Base-by-base conservation (phyloP, 2,797 vertebrate species). In the Philypnodon macrostomus region DNA sequence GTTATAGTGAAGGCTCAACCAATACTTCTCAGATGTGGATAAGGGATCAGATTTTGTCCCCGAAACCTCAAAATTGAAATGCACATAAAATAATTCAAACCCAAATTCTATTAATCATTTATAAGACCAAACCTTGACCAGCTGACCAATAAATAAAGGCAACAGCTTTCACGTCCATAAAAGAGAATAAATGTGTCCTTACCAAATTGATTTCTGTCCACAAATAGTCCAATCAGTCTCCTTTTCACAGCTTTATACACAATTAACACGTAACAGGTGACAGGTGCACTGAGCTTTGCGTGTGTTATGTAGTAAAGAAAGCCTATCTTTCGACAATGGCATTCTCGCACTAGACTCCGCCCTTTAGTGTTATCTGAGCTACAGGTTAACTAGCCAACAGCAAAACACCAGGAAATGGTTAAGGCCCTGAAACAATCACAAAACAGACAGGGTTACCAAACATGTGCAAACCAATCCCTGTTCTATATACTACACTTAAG, bases 361-460 rank as follows among this genome's bases (percentile, higher is more conserved):
- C 83, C 70, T 11, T 46, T 12, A 50, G 37, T 61, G 75, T 76
- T 73, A 80, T 75, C 68, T 70, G 79, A 82, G 71, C 54, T 68
- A 49, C 57, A 50, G 32, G 39, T 65, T 17, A 58, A 62, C 71
- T 56, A 49, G 49, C 46, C 52, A 31, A 33, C 11, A 46, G 47
- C 12, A 5, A 39, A 36, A 52, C 3, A 64, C 45, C 42, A 76
- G 67, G 68, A 68, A 74, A 39, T 60, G 58, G 18, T 40, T 27
- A n/a, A 35, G 24, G 17, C 17, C 24, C 30, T 17, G 34, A 26
- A 47, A 27, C 6, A 59, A 32, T 19, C 33, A 45, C 18, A 47
- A 2, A n/a, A n/a, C n/a, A 32, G 35, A 54, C 46, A 3, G 38
- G 18, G 27, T 14, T 24, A 19, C 15, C 42, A 51, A 18, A 33